phyloP scores from a whole-genome alignment of 2,113 vertebrate species.

The Dunckerocampus dactyliophorus region DNA sequence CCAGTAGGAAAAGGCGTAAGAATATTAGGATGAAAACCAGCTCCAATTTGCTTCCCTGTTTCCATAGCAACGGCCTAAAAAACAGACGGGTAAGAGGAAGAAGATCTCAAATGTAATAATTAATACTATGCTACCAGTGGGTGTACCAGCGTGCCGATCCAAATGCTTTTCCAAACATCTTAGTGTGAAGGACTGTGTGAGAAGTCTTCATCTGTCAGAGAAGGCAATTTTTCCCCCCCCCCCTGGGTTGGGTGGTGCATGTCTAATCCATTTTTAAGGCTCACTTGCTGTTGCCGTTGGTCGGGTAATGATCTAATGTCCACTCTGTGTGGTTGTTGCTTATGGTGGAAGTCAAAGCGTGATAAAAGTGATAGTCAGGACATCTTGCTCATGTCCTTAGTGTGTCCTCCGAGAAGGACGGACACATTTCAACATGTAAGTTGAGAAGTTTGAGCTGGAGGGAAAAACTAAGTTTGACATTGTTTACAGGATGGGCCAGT shows the following conservation, averaged over 20 bases:
- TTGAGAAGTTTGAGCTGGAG: constrained; percentile 17
- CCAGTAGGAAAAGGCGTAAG: background rate
- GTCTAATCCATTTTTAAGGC: constrained; percentile 23
- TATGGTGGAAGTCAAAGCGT: constrained; percentile 20
- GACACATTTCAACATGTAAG: constrained; percentile 6
- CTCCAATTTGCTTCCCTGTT: constrained; percentile 6
- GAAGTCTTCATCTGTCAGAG: constrained; percentile 24
- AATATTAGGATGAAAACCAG: constrained; percentile 1
- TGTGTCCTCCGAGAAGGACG: constrained; percentile 5
- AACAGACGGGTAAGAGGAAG: background rate
- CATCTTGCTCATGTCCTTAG: background rate
- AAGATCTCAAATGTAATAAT: constrained; percentile 12
- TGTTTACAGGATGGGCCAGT: background rate
- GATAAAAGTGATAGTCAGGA: constrained; percentile 1
- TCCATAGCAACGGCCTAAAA: constrained; percentile 38
- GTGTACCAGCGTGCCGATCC: constrained; percentile 20
- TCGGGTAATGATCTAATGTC: constrained; percentile 35
- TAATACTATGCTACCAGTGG: constrained; percentile 19
- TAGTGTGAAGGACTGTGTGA: constrained; percentile 13
- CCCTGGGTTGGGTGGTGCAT: background rate
- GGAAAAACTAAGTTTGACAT: constrained; percentile 15
- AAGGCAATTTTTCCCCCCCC: background rate
- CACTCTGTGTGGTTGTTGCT: constrained; percentile 23
- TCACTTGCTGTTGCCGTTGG: background rate
- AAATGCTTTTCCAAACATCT: constrained; percentile 6